These are phyloP conservation scores for Arizona elegans DNA, from an alignment of 2,113 vertebrate genomes.

Conservation along the genomic window DNA sequence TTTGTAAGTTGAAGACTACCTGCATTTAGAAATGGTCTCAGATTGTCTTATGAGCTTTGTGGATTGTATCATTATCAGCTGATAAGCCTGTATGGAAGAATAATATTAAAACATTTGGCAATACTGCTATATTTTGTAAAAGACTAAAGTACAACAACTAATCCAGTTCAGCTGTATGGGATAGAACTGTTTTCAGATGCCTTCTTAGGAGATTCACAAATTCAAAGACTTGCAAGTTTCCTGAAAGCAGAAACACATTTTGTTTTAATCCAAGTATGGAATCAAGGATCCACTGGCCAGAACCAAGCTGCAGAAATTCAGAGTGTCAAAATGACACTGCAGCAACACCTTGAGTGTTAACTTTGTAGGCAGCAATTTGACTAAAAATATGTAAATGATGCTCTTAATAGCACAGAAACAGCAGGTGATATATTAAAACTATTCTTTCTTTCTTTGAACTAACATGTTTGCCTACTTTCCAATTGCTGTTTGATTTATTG, in stretches of 20 bases:
- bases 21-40: neutral
- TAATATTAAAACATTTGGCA: neutral
- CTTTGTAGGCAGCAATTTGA: neutral
- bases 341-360: neutral
- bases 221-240: neutral
- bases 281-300: neutral
- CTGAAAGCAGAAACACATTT: neutral
- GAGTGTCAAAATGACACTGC: neutral
- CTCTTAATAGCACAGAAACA: neutral
- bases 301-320: neutral
- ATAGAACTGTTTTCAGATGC: neutral
- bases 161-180: neutral
- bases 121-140: neutral
- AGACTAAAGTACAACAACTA: neutral
- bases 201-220: neutral
- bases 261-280: neutral
- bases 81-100: neutral
- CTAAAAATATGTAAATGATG: neutral
- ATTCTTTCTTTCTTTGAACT: neutral
- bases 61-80: neutral
- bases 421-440: neutral
- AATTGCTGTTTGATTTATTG: neutral
- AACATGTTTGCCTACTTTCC: neutral
- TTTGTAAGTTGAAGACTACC: neutral
- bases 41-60: neutral